Percentiles rank a stretch among this genome's conserved stretches.
These are phyloP conservation scores for Pseudomyrmex pallidus DNA, from an alignment of 1,140 invertebrate species.

Conservation along the genomic window DNA sequence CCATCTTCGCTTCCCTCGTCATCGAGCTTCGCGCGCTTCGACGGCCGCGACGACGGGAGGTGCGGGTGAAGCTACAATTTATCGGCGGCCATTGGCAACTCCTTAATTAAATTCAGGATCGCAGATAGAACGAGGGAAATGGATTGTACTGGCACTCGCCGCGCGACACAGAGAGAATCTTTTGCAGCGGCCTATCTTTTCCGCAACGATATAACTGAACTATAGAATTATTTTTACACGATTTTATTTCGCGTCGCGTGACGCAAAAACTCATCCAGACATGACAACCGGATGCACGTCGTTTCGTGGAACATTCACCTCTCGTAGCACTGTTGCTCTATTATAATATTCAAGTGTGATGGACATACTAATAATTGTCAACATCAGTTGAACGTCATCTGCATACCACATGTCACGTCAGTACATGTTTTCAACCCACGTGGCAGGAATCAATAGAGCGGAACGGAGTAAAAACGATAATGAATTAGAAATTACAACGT, in stretches of 20 bases:
- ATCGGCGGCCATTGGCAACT: constrained; percentile 53
- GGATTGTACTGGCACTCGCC: constrained; percentile 37
- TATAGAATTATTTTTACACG: background rate
- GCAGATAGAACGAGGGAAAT: constrained; percentile 43
- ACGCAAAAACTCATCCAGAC: background rate
- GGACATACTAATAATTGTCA: constrained; percentile 44
- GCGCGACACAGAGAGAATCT: constrained; percentile 7
- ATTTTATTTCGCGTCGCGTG: background rate
- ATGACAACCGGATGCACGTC: constrained; percentile 19
- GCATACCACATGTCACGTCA: constrained; percentile 49
- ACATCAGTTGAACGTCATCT: constrained; percentile 51
- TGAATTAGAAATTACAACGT: constrained; percentile 53
- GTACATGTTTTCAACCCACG: background rate
- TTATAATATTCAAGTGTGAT: constrained; percentile 25
- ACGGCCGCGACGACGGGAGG: constrained; percentile 9
- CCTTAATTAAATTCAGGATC: constrained; percentile 63
- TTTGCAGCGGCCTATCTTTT: background rate
- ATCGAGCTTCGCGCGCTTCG: constrained; percentile 37
- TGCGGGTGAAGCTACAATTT: constrained; percentile 51
- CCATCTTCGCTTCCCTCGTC: constrained; percentile 43
- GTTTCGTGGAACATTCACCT: background rate
- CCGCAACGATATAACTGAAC: background rate
- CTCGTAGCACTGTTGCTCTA: background rate
- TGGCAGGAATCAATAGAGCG: constrained; percentile 27
- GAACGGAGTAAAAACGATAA: constrained; percentile 48